Evolutionary conservation across 1,140 invertebrate genomes (phyloP).

Genomic region (Caerostris extrusa): DNA sequence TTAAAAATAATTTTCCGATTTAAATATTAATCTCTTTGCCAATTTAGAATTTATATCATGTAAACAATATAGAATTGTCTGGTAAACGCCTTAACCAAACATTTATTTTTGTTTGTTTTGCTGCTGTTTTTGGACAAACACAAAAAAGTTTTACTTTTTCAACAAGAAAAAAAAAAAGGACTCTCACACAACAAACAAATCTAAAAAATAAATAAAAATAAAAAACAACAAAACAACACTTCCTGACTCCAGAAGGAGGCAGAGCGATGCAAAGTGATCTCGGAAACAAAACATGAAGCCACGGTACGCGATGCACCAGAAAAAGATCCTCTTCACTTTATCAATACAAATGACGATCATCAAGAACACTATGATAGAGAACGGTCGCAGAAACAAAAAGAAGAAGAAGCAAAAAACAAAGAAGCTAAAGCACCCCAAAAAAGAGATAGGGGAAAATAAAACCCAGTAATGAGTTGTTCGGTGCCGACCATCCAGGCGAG

Average conservation of each 20-base stretch:
- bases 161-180: background rate
- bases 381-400: conserved; percentile 11
- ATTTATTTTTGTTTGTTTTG: too few relatives aligned
- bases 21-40: too few relatives aligned
- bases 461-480: conserved; percentile 70
- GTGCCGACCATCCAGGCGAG: conserved; percentile 57
- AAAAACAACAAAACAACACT: background rate
- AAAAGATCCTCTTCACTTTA: conserved; percentile 40
- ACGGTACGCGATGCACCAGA: background rate
- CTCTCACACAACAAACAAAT: background rate
- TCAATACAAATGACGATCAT: conserved; percentile 69
- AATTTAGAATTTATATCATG: too few relatives aligned
- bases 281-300: conserved; percentile 27
- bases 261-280: conserved; percentile 23
- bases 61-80: too few relatives aligned
- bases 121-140: too few relatives aligned
- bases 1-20: too few relatives aligned
- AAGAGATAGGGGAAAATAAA: conserved; percentile 70
- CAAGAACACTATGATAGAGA: conserved; percentile 64
- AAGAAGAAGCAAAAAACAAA: conserved; percentile 28
- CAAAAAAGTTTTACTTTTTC: background rate
- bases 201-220: background rate
- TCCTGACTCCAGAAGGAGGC: background rate
- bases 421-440: background rate
- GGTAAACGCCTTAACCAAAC: too few relatives aligned